Evolutionary conservation across 1,140 invertebrate genomes (phyloP), one percentile per base, ranked within the genome.

Genomic region (Achatina immaculata): DNA sequence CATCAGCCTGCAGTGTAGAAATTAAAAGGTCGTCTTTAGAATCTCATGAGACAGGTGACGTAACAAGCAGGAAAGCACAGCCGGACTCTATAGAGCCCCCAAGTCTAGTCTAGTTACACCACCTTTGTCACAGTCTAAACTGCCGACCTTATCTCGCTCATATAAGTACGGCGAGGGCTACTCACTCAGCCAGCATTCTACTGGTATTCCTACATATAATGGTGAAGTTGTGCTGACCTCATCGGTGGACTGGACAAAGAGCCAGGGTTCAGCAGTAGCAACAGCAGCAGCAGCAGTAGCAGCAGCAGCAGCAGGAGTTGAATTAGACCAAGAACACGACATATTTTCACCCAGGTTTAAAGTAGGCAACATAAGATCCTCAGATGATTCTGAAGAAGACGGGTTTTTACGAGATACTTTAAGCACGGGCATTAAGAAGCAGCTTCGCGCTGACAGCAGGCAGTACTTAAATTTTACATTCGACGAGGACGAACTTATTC

Each of bases 401-500:
- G 40, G 36, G 16, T 66, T 51, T 40, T 6, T 62, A 0, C 40
- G 80, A n/a, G 65, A 80, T 24, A 76, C 62, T 21, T 71, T 86
- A 19, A 86, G 82, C 77, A 73, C 74, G 38, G 75, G 80, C 16
- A 73, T 85, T 34, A 83, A 86, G 68, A 83, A 85, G 66, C 84
- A 85, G 58, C 78, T 87, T n/a, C 75, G 77, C 45, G 81, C 85
- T 65, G 87, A 86, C 78, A 82, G 85, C 55, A 71, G 86, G 16
- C 83, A 86, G 58, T 87, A 86, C 75, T 84, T 88, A 0, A 88
- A 88, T 76, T 76, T 88, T 34, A 87, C 86, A 38, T 88, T 88
- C 85, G 86, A 87, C 69, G 83, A 83, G 28, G 86, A 86, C 71
- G 76, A 80, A 38, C 66, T 68, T 38, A 55, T 81, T 69, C 62